Percentiles rank a stretch among this genome's conserved stretches.
These are phyloP conservation scores for Diogma glabrata DNA, from an alignment of 2,888 invertebrate species.

Conservation along the genomic window DNA sequence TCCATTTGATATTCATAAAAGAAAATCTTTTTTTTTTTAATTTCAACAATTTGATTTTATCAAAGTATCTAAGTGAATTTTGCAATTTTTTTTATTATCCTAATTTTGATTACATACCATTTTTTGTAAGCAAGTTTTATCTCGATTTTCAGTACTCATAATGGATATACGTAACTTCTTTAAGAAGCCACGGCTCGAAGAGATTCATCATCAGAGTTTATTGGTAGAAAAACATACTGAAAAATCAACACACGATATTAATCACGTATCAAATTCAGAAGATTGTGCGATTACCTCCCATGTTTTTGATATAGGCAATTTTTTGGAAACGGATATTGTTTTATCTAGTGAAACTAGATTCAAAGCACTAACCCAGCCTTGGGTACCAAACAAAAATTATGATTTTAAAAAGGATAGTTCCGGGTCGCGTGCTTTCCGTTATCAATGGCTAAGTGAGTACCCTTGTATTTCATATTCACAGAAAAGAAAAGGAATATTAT, in stretches of 20 bases:
- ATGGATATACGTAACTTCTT: neutral
- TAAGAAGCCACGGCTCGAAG: too few species aligned
- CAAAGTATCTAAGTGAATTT: too few species aligned
- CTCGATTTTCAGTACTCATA: neutral
- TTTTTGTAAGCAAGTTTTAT: neutral
- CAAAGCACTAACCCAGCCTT: slow-evolving; percentile 1
- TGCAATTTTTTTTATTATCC: neutral
- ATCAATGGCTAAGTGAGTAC: slow-evolving; percentile 9
- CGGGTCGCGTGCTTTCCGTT: slow-evolving; percentile 1
- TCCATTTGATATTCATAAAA: too few species aligned
- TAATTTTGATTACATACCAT: neutral
- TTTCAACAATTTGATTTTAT: too few species aligned
- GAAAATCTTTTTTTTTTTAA: too few species aligned
- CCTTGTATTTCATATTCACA: slow-evolving; percentile 9
- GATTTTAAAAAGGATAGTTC: slow-evolving; percentile 6
- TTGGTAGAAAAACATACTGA: too few species aligned
- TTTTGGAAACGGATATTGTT: slow-evolving; percentile 1
- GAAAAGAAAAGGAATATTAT: slow-evolving; percentile 21
- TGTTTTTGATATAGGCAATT: neutral
- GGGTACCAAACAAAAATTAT: slow-evolving; percentile 3
- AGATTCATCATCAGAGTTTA: too few species aligned
- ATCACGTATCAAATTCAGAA: too few species aligned
- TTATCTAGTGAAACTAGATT: slow-evolving; percentile 8
- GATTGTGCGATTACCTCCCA: neutral
- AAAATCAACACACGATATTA: too few species aligned